Conservation (phyloP, 2,113 vertebrate species). For the Triplophysa tibetana region DNA sequence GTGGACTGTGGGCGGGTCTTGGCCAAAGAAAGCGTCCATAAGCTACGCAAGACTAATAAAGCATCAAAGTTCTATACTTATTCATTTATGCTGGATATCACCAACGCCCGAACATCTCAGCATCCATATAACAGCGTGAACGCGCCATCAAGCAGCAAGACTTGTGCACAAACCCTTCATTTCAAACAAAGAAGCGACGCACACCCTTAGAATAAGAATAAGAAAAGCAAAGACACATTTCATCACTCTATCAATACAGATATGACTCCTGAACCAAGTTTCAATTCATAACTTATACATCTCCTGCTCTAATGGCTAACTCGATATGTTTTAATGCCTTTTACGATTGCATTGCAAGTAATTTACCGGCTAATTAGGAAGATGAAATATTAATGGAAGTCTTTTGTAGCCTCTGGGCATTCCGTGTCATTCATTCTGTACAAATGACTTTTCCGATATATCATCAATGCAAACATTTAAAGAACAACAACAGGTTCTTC, state of each 20-base stretch:
- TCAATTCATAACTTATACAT: conserved; percentile 18
- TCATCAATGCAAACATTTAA: conserved; percentile 30
- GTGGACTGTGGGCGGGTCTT: no score
- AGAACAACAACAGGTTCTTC: background rate
- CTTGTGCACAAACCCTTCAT: background rate
- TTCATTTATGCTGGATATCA: background rate
- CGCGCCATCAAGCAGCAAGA: background rate
- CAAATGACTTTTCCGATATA: conserved; percentile 56
- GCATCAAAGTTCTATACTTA: background rate
- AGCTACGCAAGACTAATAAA: background rate
- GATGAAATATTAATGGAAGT: conserved; percentile 62
- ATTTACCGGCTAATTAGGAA: conserved; percentile 61
- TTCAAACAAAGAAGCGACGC: background rate
- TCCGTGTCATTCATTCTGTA: conserved; percentile 48
- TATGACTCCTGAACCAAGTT: conserved; percentile 3
- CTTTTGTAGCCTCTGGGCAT: conserved; percentile 37
- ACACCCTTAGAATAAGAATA: background rate
- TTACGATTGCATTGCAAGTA: conserved; percentile 48
- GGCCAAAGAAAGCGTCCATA: no score
- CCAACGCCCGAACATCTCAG: background rate
- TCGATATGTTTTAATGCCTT: conserved; percentile 57
- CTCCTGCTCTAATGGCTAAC: conserved; percentile 40
- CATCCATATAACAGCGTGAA: background rate
- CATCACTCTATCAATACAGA: conserved; percentile 23
- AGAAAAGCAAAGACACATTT: conserved; percentile 4